Conservation (phyloP, 2,888 invertebrate species). For the Oxytorus armatus region DNA sequence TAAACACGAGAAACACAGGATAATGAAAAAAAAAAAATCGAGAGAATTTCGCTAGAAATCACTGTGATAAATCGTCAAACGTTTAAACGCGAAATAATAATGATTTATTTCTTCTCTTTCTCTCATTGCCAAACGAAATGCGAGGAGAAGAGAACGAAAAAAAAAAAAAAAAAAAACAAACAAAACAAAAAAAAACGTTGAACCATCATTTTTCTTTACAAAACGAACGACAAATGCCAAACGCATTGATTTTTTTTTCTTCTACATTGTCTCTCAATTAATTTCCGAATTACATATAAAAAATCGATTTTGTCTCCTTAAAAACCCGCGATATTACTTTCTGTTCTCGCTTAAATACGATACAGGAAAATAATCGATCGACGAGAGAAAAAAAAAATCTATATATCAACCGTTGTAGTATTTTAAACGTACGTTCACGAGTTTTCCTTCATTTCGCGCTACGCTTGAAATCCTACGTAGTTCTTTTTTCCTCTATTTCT, state of each 20-base stretch:
- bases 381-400: background rate
- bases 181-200: slow-evolving; percentile 13
- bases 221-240: slow-evolving; percentile 42
- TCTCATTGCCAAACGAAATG: background rate
- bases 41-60: background rate
- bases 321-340: no score
- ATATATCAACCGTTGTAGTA: slow-evolving; percentile 49
- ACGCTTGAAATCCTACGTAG: slow-evolving; percentile 4
- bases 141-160: no score
- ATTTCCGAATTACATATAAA: background rate
- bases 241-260: slow-evolving; percentile 32
- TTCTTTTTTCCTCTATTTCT: background rate
- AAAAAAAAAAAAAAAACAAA: no score
- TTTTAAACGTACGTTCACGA: slow-evolving; percentile 31
- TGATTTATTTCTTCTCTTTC: no score
- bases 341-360: slow-evolving; percentile 25
- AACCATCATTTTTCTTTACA: slow-evolving; percentile 3
- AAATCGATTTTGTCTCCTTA: background rate
- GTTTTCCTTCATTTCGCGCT: slow-evolving; percentile 1
- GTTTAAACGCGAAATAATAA: slow-evolving; percentile 3
- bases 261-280: background rate
- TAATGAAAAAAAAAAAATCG: background rate
- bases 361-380: background rate
- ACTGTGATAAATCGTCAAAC: slow-evolving; percentile 9
- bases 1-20: background rate